These are phyloP conservation scores for Tribolium freemani DNA, from an alignment of 2,888 invertebrate genomes.

Conservation along the genomic window DNA sequence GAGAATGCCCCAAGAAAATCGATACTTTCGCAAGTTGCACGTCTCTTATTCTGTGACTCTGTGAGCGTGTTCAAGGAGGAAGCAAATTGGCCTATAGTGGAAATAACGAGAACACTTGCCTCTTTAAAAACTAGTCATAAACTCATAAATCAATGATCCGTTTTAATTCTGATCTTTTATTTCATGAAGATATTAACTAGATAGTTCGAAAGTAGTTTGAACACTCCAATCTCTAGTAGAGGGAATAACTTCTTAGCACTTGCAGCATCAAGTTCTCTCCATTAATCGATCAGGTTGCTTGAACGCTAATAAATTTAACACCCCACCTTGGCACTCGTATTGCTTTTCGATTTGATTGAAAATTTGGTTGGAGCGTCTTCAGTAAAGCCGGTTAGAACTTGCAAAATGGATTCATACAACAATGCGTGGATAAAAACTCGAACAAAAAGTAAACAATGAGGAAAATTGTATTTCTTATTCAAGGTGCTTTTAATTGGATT, in stretches of 20 bases:
- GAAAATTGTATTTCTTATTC: conserved; percentile 1
- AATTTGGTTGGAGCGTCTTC: background rate
- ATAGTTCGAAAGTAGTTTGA: conserved; percentile 14
- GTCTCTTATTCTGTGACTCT: background rate
- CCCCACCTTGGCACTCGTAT: background rate
- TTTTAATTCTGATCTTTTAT: background rate
- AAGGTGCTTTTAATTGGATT: conserved; percentile 6
- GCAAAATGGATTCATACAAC: too few relatives aligned
- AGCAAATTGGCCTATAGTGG: background rate
- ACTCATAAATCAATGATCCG: background rate
- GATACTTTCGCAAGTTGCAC: conserved; percentile 2
- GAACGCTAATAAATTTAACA: background rate
- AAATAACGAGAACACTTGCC: background rate
- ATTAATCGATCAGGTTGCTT: conserved; percentile 17
- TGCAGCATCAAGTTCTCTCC: background rate
- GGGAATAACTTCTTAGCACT: background rate
- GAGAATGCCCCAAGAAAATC: background rate
- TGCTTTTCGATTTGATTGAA: background rate
- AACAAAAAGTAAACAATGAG: background rate
- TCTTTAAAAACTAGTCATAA: too few relatives aligned
- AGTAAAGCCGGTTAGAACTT: background rate
- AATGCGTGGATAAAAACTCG: background rate
- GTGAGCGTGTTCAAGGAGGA: background rate
- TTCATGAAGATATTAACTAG: background rate
- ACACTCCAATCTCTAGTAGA: background rate